Evolutionary conservation across 2,797 vertebrate genomes (phyloP), one percentile per base, ranked within the genome.

Genomic region (Sternarchorhynchus goeldii): DNA sequence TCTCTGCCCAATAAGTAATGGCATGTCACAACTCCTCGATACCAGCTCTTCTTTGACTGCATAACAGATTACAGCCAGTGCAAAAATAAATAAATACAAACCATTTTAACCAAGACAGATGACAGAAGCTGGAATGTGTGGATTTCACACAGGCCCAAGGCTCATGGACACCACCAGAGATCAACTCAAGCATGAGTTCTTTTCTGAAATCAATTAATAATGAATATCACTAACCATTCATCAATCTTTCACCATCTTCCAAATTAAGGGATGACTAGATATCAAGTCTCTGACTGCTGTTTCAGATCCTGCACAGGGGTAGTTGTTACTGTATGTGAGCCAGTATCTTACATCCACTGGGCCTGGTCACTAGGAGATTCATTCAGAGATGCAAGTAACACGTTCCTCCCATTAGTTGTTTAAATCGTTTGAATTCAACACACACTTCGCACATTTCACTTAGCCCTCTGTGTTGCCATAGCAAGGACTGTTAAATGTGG

Each of bases 191-290:
- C 87, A 89, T 72, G 81, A 86, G 86, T 71, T 88, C 88, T 87
- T 50, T 85, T 91, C 89, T 87, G 80, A 89, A 90, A 88, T 83
- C 80, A 83, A 92, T 93, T 74, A 93, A 93, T 93, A 93, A 93
- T 93, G 76, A 88, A 93, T 92, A 90, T 92, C 91, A 93, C 90
- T 92, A 93, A 92, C 88, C 85, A 88, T 86, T 75, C 90, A 93
- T 93, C 86, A 92, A 94, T 91, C 88, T 91, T 94, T 93, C 91
- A 93, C 83, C 82, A 89, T 87, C 80, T 80, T 86, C 85, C 87
- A 84, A 89, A 89, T 87, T 87, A 89, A 91, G 88, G 90, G 88
- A 88, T 90, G 83, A 82, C 81, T 84, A 83, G 82, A 85, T 87
- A 92, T 94, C 88, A 70, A 83, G 86, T 94, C 93, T 90, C 58